Conservation (phyloP, 2,888 invertebrate genomes). For the Oscheius onirici region DNA sequence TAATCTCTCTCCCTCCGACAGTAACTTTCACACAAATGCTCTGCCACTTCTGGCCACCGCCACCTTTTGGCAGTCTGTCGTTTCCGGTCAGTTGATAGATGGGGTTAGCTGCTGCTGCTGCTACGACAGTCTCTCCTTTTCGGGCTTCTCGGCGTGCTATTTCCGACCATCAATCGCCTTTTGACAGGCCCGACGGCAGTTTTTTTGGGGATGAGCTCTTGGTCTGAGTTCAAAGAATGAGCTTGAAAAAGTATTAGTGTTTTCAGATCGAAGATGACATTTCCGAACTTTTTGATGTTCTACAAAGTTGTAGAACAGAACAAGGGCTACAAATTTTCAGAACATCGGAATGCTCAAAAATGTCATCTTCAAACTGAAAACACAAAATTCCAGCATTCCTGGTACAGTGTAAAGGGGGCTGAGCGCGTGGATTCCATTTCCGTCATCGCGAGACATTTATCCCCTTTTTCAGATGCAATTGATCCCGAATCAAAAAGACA, state of each 20-base stretch:
- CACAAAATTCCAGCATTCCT: too few species aligned
- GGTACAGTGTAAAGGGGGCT: background rate
- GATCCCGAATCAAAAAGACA: constrained; percentile 1
- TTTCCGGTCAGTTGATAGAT: background rate
- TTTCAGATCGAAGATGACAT: too few species aligned
- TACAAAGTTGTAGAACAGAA: too few species aligned
- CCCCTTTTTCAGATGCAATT: background rate
- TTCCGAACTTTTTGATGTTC: too few species aligned
- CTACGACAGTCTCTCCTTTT: too few species aligned
- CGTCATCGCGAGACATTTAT: constrained; percentile 2
- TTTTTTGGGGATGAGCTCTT: background rate
- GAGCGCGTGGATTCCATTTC: constrained; percentile 8
- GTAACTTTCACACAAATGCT: background rate
- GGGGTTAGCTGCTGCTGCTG: background rate
- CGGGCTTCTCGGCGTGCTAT: background rate
- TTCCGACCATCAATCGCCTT: constrained; percentile 12
- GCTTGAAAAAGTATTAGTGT: too few species aligned
- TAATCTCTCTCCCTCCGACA: background rate
- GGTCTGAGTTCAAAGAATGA: background rate
- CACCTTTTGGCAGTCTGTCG: background rate
- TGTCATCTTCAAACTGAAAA: too few species aligned
- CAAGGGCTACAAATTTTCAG: too few species aligned
- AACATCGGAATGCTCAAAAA: too few species aligned
- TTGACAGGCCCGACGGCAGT: constrained; percentile 5
- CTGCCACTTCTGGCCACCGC: background rate